A percentile compares a stretch with the other conserved stretches of the same genome.
Evolutionary conservation across 2,797 vertebrate genomes (phyloP).

Genomic region (Eospalax fontanierii): DNA sequence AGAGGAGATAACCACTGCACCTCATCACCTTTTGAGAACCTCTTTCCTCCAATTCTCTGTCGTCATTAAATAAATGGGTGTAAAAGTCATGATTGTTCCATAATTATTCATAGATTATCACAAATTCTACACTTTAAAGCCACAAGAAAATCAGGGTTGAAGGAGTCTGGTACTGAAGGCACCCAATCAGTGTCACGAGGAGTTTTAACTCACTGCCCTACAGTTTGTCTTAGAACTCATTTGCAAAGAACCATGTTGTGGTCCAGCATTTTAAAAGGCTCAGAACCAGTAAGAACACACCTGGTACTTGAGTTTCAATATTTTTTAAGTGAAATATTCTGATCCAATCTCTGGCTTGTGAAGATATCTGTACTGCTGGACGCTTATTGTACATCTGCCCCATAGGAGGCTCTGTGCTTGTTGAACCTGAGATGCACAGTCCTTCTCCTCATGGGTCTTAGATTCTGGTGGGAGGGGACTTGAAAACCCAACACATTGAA

Average conservation of each 20-base stretch:
- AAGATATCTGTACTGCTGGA: not conserved
- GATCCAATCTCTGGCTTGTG: not conserved
- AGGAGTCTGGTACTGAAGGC: slow-evolving; percentile 3
- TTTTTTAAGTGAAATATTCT: slow-evolving; percentile 48
- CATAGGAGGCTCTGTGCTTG: not conserved
- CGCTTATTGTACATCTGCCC: not conserved
- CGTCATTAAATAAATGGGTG: slow-evolving; percentile 17
- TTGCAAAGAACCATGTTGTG: not conserved
- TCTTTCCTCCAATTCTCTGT: not conserved
- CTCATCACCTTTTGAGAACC: not conserved
- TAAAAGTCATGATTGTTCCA: slow-evolving; percentile 61
- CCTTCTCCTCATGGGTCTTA: not conserved
- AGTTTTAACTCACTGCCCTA: slow-evolving; percentile 41
- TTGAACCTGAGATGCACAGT: not conserved
- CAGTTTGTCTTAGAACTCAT: not conserved
- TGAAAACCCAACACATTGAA: not conserved
- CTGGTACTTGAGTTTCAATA: slow-evolving; percentile 3
- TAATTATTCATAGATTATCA: slow-evolving; percentile 65
- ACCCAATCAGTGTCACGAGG: not conserved
- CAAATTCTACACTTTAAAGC: slow-evolving; percentile 53
- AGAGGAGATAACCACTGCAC: not conserved
- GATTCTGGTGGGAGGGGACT: not conserved
- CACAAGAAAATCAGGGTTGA: slow-evolving; percentile 41
- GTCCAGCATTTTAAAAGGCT: slow-evolving; percentile 16
- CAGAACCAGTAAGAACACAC: slow-evolving; percentile 7